Evolutionary conservation across 53 echinoderm and acorn worm species (phyloP), one percentile per base, ranked within the genome.

Genomic region (Zoroaster sp.): DNA sequence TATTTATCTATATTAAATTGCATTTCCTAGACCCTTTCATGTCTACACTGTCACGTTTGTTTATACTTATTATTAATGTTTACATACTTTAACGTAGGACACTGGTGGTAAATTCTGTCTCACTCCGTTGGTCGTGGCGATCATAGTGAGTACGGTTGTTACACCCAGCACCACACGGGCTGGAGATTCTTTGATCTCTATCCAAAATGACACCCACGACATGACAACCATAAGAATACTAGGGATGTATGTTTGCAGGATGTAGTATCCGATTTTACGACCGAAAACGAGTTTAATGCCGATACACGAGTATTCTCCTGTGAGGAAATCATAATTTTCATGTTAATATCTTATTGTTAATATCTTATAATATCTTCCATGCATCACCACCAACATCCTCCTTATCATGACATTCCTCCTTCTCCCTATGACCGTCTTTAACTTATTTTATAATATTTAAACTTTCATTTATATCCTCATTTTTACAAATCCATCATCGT

Each of bases 151-250:
- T 20, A 97, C 88, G 38, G 93, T 97, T 72, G 97, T 97, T 42
- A 97, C 87, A 39, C 97, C 94, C 15, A 97, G 74, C 2, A 94
- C 92, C 32, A 97, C 95, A 33, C 97, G 78, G 49, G 97, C 97
- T 3, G 97, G 95, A 1, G 94, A 92, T 30, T 90, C 88, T 13
- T 87, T 92, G 65, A 97, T 88, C 23, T 97, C 93, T 40, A 97
- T 93, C 97, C 95, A 94, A 78, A 97, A 97, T 3, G 95, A 95
- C 4, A 97, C 89, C 94, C 97, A 97, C 4, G 97, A 95, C 66
- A 95, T 87, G 36, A 97, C 74, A 5, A 95, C 94, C 66, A 97
- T 40, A 40, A 95, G 81, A 17, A 95, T 75, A 69, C 95, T 93
- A 18, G 97, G 97, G 1, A 95, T 69, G 87, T 93, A 95, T 25